phyloP scores from a whole-genome alignment of 2,888 invertebrate species.

The Lapara coniferarum region DNA sequence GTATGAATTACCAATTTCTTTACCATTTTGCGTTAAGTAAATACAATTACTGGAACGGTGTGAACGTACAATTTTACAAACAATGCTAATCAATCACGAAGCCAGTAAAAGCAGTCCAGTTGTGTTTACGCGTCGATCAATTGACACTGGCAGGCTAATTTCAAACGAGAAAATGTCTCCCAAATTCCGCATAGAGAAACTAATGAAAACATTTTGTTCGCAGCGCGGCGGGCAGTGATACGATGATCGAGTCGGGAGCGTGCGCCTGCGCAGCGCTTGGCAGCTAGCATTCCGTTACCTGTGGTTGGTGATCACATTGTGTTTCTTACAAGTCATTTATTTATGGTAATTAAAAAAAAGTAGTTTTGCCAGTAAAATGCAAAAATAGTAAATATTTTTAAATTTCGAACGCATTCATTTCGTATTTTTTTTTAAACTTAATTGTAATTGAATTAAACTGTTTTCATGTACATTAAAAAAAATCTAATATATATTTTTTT shows the following conservation, averaged over 20 bases:
- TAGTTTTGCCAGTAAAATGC: neutral
- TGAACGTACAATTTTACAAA: neutral
- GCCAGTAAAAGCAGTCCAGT: conserved; percentile 11
- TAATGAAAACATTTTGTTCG: conserved; percentile 33
- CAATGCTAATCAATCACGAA: neutral
- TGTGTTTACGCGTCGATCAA: conserved; percentile 29
- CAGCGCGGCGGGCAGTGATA: conserved; percentile 31
- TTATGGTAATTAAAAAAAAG: neutral
- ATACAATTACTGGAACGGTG: neutral
- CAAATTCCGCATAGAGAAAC: conserved; percentile 34
- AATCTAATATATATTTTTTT: neutral
- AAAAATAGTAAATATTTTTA: neutral
- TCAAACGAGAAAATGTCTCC: conserved; percentile 34
- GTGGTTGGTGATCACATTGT: conserved; percentile 13
- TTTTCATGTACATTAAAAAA: too few relatives aligned
- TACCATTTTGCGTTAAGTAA: neutral
- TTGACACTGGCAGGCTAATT: conserved; percentile 18
- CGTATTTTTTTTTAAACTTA: neutral
- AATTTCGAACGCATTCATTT: neutral
- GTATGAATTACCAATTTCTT: too few relatives aligned
- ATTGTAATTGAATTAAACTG: neutral
- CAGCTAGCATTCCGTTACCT: conserved; percentile 15
- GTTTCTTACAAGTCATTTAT: neutral
- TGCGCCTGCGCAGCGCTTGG: conserved; percentile 31
- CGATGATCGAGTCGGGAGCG: conserved; percentile 24